Evolutionary conservation across 2,113 vertebrate species (phyloP).

Genomic region (Semicossyphus pulcher): DNA sequence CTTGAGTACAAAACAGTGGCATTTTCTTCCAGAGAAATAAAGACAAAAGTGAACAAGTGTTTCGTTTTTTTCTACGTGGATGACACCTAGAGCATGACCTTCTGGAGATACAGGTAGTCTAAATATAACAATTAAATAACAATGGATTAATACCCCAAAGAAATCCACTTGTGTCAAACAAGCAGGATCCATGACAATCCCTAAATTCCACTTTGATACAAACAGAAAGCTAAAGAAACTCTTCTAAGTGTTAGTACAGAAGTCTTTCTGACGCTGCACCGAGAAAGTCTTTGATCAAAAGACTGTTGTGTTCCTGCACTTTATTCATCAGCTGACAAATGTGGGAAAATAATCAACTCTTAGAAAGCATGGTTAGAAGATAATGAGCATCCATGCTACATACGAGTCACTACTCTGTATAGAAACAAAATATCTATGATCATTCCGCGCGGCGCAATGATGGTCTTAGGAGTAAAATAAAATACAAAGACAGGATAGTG

Average conservation of each 20-base stretch:
- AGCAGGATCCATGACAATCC: conserved; percentile 65
- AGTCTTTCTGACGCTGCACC: conserved; percentile 50
- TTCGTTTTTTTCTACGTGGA: conserved; percentile 48
- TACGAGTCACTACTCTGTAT: conserved; percentile 87
- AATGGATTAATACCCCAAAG: conserved; percentile 63
- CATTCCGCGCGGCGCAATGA: conserved; percentile 99
- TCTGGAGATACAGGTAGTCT: conserved; percentile 61
- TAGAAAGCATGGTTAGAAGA: conserved; percentile 67
- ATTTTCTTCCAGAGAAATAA: conserved; percentile 80
- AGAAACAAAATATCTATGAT: conserved; percentile 91
- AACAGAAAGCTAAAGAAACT: conserved; percentile 54
- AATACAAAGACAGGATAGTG: conserved; percentile 81
- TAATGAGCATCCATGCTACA: conserved; percentile 65
- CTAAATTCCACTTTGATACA: conserved; percentile 62
- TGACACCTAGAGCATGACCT: conserved; percentile 57
- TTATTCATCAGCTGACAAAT: conserved; percentile 56
- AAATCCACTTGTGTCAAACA: conserved; percentile 77
- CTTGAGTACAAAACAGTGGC: conserved; percentile 78
- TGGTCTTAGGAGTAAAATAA: conserved; percentile 92
- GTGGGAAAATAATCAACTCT: conserved; percentile 69
- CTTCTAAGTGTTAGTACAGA: conserved; percentile 50
- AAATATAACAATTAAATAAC: conserved; percentile 78
- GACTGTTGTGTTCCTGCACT: conserved; percentile 75
- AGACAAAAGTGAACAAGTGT: conserved; percentile 60
- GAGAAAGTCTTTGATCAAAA: conserved; percentile 56